These are phyloP conservation scores for Falco concolor DNA, from an alignment of 2,797 vertebrate species.

Conservation along the genomic window DNA sequence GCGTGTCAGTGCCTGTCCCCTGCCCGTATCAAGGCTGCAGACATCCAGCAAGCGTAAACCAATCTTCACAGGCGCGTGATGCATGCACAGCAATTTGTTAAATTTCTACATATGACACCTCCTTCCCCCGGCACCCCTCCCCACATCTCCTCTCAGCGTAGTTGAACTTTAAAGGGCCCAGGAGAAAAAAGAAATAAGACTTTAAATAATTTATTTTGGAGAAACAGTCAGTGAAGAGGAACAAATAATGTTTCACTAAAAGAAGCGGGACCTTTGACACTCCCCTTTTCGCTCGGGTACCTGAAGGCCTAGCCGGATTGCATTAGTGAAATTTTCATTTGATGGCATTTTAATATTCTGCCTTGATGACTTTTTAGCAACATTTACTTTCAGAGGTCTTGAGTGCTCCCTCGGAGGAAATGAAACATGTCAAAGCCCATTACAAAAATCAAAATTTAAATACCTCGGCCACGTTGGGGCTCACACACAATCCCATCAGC, in stretches of 20 bases:
- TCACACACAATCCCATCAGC: slow-evolving; percentile 96
- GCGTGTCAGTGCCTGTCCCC: not conserved
- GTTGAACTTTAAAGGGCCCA: slow-evolving; percentile 88
- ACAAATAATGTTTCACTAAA: slow-evolving; percentile 99
- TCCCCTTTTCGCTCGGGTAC: slow-evolving; percentile 87
- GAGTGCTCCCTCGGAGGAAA: slow-evolving; percentile 98
- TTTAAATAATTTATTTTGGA: slow-evolving; percentile 89
- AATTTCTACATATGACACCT: slow-evolving; percentile 25
- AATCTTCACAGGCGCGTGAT: not conserved
- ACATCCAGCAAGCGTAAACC: not conserved
- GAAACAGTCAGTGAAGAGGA: slow-evolving; percentile 98
- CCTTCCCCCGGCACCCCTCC: not conserved
- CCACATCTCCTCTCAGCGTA: not conserved
- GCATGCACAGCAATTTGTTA: not conserved
- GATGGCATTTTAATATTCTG: slow-evolving; percentile 99
- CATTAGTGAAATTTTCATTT: slow-evolving; percentile 99
- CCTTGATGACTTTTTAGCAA: slow-evolving; percentile 99
- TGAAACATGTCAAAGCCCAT: slow-evolving; percentile 99
- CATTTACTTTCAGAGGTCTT: slow-evolving; percentile 99
- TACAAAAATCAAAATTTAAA: slow-evolving; percentile 99
- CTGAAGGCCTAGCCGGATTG: slow-evolving; percentile 93
- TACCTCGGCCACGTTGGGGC: slow-evolving; percentile 95
- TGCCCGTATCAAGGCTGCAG: not conserved
- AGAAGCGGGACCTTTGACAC: slow-evolving; percentile 87
- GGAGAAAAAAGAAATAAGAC: slow-evolving; percentile 84